Base-by-base conservation (phyloP, 2,113 vertebrate species). In the Pavo muticus region DNA sequence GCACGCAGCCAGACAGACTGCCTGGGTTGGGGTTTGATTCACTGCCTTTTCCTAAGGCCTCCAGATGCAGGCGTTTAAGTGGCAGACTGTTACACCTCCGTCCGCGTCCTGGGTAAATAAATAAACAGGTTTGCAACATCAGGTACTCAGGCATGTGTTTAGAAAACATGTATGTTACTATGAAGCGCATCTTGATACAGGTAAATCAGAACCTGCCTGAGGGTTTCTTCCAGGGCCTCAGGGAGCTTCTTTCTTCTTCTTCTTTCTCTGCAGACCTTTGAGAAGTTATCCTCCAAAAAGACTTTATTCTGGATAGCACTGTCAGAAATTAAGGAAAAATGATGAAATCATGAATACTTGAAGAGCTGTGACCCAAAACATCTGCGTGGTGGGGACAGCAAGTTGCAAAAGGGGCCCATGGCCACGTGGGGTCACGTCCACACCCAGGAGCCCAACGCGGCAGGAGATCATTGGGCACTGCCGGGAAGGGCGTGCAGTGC, bases 61-160 rank as follows among this genome's bases (percentile, higher is more conserved):
- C 4, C 29, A 52, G 48, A 4, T 8, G 10, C 11, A 6, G 50
- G 69, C 15, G 4, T 10, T 69, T 24, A 57, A 64, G 44, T 30
- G 76, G 21, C 87, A 69, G 16, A 27, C 21, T 16, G 39, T 10
- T 42, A 15, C 10, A 0, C 1, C 13, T 17, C 1, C 1, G 4
- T 25, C 37, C 42, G 83, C 1, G 0, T 52, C 72, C 48, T n/a
- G 48, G 59, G 21, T 18, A 6, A 18, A 27, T 25, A 2, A 35
- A 5, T 25, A 2, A 35, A 6, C 21, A 39, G 21, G 20, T 15
- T 70, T 42, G 19, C 70, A 42, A 25, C 50, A 2, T 1, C 4
- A 3, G 48, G 30, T 7, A 14, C 37, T 44, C 2, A 68, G 61
- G 18, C 2, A 1, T 9, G 47, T 3, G 6, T 12, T 54, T 50